These are phyloP conservation scores for Nerophis lumbriciformis DNA, from an alignment of 2,113 vertebrate genomes.

Conservation along the genomic window DNA sequence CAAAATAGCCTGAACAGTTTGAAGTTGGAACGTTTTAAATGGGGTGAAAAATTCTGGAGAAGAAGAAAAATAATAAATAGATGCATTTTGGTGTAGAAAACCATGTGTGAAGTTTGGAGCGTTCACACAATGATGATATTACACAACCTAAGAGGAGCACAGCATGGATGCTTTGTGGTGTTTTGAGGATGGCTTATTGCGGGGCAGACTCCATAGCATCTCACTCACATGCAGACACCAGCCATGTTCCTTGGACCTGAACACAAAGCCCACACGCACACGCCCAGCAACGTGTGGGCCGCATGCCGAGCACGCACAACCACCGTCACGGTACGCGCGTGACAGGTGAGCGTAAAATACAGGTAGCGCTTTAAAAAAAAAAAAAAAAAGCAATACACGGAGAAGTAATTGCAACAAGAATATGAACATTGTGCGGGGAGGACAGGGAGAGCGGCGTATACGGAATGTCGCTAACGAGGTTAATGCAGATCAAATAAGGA, in stretches of 20 bases:
- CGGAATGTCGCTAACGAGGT: slow-evolving; percentile 13
- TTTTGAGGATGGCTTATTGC: not conserved
- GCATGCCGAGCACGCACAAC: slow-evolving; percentile 11
- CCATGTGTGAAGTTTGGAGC: no score
- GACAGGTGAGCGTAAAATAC: not conserved
- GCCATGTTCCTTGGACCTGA: slow-evolving; percentile 27
- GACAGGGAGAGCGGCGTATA: slow-evolving; percentile 1
- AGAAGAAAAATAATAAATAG: no score
- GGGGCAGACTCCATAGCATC: slow-evolving; percentile 6
- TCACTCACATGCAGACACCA: slow-evolving; percentile 22
- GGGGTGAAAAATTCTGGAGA: no score
- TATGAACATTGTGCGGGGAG: not conserved
- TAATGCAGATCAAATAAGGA: slow-evolving; percentile 47
- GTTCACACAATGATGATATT: no score
- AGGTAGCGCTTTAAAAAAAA: not conserved
- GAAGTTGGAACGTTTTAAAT: no score
- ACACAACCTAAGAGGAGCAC: no score
- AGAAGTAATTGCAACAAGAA: slow-evolving; percentile 6
- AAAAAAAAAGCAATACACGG: not conserved
- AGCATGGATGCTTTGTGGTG: no score
- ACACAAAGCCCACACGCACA: not conserved
- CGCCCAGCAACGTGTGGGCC: not conserved
- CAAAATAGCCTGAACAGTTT: no score
- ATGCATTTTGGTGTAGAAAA: no score
- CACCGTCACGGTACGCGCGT: not conserved